These are phyloP conservation scores for Aix galericulata DNA, from an alignment of 2,113 vertebrate species.

Conservation along the genomic window DNA sequence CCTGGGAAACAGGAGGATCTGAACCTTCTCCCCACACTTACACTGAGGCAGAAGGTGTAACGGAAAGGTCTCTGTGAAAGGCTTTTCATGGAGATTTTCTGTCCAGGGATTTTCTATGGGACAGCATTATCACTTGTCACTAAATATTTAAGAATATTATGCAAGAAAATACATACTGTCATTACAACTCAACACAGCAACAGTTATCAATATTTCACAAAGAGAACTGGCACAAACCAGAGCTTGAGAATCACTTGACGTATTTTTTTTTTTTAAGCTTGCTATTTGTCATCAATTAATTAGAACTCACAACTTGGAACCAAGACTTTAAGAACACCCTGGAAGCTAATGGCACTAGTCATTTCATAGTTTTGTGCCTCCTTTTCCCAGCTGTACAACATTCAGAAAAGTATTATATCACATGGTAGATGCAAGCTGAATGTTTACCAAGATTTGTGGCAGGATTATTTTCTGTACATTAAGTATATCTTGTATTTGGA, in stretches of 20 bases:
- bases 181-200: not conserved
- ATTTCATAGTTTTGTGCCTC: not conserved
- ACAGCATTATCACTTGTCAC: not conserved
- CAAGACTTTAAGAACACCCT: not conserved
- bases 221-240: not conserved
- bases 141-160: not conserved
- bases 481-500: not conserved
- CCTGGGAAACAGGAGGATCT: not conserved
- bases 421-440: not conserved
- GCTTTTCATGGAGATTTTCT: not conserved
- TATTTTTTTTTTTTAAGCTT: not conserved
- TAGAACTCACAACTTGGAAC: not conserved
- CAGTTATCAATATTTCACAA: not conserved
- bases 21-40: not conserved
- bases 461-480: not conserved
- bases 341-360: not conserved
- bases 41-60: not conserved
- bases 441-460: not conserved
- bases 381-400: not conserved
- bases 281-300: not conserved
- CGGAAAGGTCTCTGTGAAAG: not conserved
- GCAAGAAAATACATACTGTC: not conserved
- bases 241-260: not conserved
- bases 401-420: not conserved
- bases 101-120: not conserved